A percentile compares a stretch with the other conserved stretches of the same genome.
These are phyloP conservation scores for Muraenolepis orangiensis DNA, from an alignment of 2,797 vertebrate genomes.

Conservation along the genomic window DNA sequence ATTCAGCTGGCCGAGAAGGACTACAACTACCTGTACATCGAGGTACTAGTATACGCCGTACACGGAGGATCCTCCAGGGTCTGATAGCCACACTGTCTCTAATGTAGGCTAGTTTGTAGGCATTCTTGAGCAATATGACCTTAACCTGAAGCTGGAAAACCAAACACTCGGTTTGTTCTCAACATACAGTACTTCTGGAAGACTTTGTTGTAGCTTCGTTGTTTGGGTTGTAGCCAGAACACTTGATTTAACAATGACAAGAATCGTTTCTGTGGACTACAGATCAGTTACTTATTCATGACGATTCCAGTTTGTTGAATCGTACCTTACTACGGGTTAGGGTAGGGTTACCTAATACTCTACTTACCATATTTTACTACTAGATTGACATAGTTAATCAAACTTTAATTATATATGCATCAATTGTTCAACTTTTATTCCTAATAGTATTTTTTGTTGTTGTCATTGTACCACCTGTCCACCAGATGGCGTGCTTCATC, in stretches of 20 bases:
- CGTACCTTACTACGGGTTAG: not conserved
- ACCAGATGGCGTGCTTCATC: constrained; percentile 94
- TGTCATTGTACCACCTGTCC: constrained; percentile 28
- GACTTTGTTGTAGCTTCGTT: too few relatives aligned
- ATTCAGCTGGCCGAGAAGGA: constrained; percentile 92
- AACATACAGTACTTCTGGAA: too few relatives aligned
- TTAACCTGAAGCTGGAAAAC: too few relatives aligned
- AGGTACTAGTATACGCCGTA: too few relatives aligned
- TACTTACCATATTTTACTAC: not conserved
- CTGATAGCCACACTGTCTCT: not conserved
- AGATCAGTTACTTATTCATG: not conserved
- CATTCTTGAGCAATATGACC: not conserved
- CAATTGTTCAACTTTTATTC: not conserved
- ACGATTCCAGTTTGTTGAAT: not conserved
- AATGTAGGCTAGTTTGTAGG: too few relatives aligned
- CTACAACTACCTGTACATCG: constrained; percentile 97
- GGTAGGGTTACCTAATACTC: too few relatives aligned
- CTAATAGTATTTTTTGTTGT: not conserved
- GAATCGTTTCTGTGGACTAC: too few relatives aligned
- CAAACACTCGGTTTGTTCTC: too few relatives aligned
- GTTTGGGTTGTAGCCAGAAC: too few relatives aligned
- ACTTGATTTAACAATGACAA: too few relatives aligned
- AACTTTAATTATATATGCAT: not conserved
- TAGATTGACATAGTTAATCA: not conserved
- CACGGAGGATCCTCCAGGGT: too few relatives aligned